Evolutionary conservation across 1,140 invertebrate species (phyloP).

Genomic region (Archegozetes longisetosus): DNA sequence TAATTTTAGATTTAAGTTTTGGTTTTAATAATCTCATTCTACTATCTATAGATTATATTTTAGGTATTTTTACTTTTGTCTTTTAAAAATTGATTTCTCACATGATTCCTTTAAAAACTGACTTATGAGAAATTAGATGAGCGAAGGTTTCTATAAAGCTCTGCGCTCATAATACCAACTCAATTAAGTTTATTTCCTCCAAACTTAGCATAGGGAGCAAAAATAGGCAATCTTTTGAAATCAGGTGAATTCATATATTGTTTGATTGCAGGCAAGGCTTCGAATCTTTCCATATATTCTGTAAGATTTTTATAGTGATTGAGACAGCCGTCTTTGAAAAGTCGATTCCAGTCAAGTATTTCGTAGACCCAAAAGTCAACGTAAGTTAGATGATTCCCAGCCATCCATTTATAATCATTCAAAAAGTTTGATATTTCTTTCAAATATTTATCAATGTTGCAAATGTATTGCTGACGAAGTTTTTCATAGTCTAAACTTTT

Average conservation of each 20-base stretch:
- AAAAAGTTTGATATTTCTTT: neutral
- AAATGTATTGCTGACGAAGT: no score
- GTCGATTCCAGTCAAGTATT: constrained; percentile 30
- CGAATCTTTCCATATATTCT: constrained; percentile 28
- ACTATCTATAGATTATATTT: no score
- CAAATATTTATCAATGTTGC: no score
- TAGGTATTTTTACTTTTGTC: no score
- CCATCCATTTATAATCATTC: constrained; percentile 25
- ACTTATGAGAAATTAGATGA: no score
- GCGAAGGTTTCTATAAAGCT: no score
- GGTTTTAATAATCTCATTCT: no score
- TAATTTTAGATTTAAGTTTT: no score
- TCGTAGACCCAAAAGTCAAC: constrained; percentile 38
- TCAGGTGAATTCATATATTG: constrained; percentile 28
- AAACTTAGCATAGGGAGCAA: neutral
- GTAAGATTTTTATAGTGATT: constrained; percentile 30
- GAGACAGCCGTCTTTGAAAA: constrained; percentile 29
- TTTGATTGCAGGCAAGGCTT: constrained; percentile 26
- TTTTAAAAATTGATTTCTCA: no score
- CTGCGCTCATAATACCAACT: neutral
- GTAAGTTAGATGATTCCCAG: constrained; percentile 33
- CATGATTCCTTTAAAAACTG: no score
- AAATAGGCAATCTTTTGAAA: constrained; percentile 8
- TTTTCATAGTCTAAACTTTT: neutral
- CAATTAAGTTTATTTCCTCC: neutral